Conservation (phyloP, 2,113 vertebrate genomes). For the Pterophyllum scalare region DNA sequence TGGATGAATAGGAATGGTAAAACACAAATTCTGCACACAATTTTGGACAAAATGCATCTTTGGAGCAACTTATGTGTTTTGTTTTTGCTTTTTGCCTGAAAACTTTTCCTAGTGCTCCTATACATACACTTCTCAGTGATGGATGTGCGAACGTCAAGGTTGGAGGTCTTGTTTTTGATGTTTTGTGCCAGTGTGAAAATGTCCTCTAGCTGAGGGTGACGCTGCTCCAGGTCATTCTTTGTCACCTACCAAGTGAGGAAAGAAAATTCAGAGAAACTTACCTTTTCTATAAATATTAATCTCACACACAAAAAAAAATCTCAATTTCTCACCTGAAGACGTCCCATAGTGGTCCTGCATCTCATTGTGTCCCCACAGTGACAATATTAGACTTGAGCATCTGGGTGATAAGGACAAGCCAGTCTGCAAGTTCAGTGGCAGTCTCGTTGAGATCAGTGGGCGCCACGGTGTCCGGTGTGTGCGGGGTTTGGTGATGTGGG, state of each 20-base stretch:
- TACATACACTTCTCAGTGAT: constrained; percentile 94
- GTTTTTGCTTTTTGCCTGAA: not conserved
- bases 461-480: constrained; percentile 81
- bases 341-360: constrained; percentile 90
- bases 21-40: too few species aligned
- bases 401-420: constrained; percentile 93
- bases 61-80: not conserved
- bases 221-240: constrained; percentile 92
- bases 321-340: constrained; percentile 86
- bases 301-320: not conserved
- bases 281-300: not conserved
- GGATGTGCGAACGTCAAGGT: constrained; percentile 90
- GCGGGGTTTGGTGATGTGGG: constrained; percentile 72
- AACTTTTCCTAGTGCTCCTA: not conserved
- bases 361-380: constrained; percentile 92
- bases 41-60: not conserved
- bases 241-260: constrained; percentile 84
- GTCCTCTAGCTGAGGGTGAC: constrained; percentile 91
- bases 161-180: constrained; percentile 97
- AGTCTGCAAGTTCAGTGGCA: constrained; percentile 92
- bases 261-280: not conserved
- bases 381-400: constrained; percentile 98
- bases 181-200: constrained; percentile 97
- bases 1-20: not conserved
- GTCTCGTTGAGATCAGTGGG: constrained; percentile 92